Evolutionary conservation across 2,797 vertebrate species (phyloP), one percentile per base, ranked within the genome.

Genomic region (Alcedo quadribrachys): DNA sequence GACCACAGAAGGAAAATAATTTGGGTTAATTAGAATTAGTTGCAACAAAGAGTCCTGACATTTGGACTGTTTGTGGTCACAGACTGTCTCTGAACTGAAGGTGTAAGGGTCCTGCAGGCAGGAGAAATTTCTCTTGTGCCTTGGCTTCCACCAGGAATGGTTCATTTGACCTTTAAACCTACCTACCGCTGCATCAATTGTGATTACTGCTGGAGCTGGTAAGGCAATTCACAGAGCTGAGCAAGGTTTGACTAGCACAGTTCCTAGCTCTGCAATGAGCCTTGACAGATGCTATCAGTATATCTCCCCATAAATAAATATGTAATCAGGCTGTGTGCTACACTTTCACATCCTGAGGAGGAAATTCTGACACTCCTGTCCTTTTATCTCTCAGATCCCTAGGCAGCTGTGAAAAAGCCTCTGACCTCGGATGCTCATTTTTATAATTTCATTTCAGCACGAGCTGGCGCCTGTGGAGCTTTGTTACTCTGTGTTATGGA

Each of bases 251-350:
- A 67, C 69, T 74, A n/a, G 48, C 33, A 6, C 67, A 62, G 3
- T 20, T 53, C 58, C 48, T 42, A n/a, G 88, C 62, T 73, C 83
- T 28, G 75, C 79, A 69, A 50, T 27, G 61, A 89, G 93, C 61
- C 91, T 84, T 86, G 95, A 46, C 91, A 89, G 91, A 57, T 24
- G 80, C 89, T 37, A n/a, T 53, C 89, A 57, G 89, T 87, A 85
- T 82, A 89, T 89, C 87, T 96, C 89, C 77, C 91, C 91, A 67
- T 54, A 81, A 93, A 94, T 94, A 93, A 95, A 92, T 25, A 35
- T 15, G 33, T 18, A 42, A 60, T 50, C 0, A 25, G 75, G 73
- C 91, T 87, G 53, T 17, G 11, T 89, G 95, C 85, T 85, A 53
- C 91, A 74, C 87, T 86, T 19, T 61, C 87, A 60, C 89, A 81